Base-by-base conservation (phyloP, 2,113 vertebrate genomes). In the Uropsilus gracilis region DNA sequence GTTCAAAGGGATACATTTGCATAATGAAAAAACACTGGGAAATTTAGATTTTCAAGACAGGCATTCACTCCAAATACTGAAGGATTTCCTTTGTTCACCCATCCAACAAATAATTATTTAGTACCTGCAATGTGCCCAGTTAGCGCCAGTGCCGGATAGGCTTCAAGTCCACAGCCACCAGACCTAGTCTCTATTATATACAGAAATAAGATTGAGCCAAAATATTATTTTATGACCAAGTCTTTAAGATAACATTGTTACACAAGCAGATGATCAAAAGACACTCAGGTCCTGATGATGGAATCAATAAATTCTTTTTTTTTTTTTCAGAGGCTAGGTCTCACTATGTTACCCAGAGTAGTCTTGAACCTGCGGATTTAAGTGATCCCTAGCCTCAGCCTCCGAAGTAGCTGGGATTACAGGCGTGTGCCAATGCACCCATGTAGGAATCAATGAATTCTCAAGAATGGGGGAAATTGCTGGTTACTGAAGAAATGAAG, bases 401-500 rank as follows among this genome's bases (percentile, higher is more conserved):
- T n/a, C n/a, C n/a, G n/a, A n/a, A n/a, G n/a, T n/a, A n/a, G n/a
- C n/a, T n/a, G n/a, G n/a, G n/a, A n/a, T n/a, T n/a, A n/a, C n/a
- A n/a, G n/a, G n/a, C n/a, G n/a, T n/a, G n/a, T n/a, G n/a, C n/a
- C n/a, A n/a, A n/a, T n/a, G n/a, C n/a, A n/a, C n/a, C n/a, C n/a
- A n/a, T n/a, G n/a, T n/a, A n/a, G 59, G 30, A 88, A 76, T 90
- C 28, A 30, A 71, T 48, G 59, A 22, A 80, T 84, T 63, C 69
- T 44, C 55, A 50, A 37, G 86, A 53, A 57, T 72, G 61, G 39
- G 61, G 88, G 48, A 91, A 76, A 94, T 92, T 88, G 34, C 68
- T 73, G 30, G 66, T 6, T 78, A 44, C 28, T 89, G n/a, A 77
- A 64, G 34, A 81, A 87, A 77, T 42, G 24, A 90, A 82, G 55